Base-by-base conservation (phyloP, 35 echinoderm and acorn worm species). In the Stichopus chloronotus region DNA sequence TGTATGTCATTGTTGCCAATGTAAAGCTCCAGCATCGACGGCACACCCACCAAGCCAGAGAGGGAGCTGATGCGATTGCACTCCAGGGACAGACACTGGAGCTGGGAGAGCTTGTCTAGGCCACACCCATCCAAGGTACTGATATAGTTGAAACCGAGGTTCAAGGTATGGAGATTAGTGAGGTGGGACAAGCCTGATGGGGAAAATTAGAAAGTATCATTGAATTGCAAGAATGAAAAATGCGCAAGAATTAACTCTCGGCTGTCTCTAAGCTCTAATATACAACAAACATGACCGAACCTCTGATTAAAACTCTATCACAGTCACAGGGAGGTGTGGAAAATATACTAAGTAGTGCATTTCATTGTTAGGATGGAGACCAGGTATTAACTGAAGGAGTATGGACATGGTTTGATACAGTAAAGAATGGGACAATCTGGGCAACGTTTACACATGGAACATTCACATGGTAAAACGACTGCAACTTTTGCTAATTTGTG, bases 1-100 rank as follows among this genome's bases (percentile, higher is more conserved):
- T 86, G 91, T 79, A 99, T 96, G 82, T 23, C 79, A 78, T 99
- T 99, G 92, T 99, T 99, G 7, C 97, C 97, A 52, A 99, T 91
- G 86, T 99, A 99, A 10, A 99, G 86, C 80, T 99, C 97, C 83
- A 99, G 88, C 24, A 99, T 86, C 7, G 97, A 96, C 9, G 93
- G 79, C 10, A 96, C 93, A 58, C 90, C 68, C 52, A 65, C 87
- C 7, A 99, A 84, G 14, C 97, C 97, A 53, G 82, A 56, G 17
- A 99, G 90, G 25, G 97, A 96, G 55, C 57, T 87, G 55, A 99
- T 93, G 8, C 94, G 86, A 87, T 99, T 99, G 81, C 96, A 94
- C 52, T 95, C 93, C 25, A 99, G 30, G 4, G 97, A 94, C n/a
- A 99, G 57, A 79, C 95, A 96, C 83, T 99, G 97, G 6, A 99